Evolutionary conservation across 2,888 invertebrate genomes (phyloP).

Genomic region (Temnothorax ravouxi): DNA sequence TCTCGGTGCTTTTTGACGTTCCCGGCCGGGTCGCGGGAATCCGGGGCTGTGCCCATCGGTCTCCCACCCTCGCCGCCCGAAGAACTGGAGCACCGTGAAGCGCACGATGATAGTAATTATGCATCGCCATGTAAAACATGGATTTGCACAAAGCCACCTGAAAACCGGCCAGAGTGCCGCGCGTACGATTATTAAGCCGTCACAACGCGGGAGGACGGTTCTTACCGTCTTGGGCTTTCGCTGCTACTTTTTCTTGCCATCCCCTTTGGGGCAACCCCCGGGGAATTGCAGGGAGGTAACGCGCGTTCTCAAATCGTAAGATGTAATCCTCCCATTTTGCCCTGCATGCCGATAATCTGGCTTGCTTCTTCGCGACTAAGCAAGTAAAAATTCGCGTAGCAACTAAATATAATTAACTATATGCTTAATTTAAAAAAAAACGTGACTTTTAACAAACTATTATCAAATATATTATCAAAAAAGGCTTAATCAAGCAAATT

Average conservation of each 20-base stretch:
- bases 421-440: not conserved
- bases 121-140: constrained; percentile 77
- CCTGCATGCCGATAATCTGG: constrained; percentile 11
- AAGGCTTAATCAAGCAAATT: not conserved
- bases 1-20: constrained; percentile 69
- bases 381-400: not conserved
- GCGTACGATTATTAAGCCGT: constrained; percentile 80
- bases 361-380: not conserved
- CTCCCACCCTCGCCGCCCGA: constrained; percentile 63
- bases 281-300: constrained; percentile 32
- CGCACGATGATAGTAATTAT: constrained; percentile 82
- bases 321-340: constrained; percentile 21
- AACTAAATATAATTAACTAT: not conserved
- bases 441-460: not conserved
- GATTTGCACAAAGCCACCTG: constrained; percentile 77
- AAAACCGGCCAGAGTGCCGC: constrained; percentile 43
- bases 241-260: constrained; percentile 49
- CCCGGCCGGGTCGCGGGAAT: constrained; percentile 72
- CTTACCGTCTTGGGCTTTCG: constrained; percentile 61
- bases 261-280: constrained; percentile 32
- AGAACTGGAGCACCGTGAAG: constrained; percentile 82
- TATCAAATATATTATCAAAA: not conserved
- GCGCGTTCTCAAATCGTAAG: constrained; percentile 15
- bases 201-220: constrained; percentile 68
- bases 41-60: constrained; percentile 64